Evolutionary conservation across 2,888 invertebrate genomes (phyloP), one percentile per base, ranked within the genome.

Genomic region (Doris montereyensis): DNA sequence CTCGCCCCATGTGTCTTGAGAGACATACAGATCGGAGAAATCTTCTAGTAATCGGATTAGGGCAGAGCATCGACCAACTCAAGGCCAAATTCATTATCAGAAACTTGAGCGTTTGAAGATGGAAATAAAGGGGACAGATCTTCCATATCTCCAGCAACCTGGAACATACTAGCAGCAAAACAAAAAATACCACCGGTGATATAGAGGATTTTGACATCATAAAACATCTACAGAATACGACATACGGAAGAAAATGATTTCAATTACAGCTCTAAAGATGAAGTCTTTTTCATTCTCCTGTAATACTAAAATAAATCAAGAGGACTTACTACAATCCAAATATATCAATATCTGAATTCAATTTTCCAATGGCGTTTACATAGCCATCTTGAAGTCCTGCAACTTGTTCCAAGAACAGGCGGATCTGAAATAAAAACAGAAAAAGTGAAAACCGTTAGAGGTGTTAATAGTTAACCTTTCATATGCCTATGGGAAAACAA

Each of bases 1-100:
- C 82, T 95, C 95, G 88, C 94, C 95, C 91, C 95, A 96, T 1
- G 95, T 95, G 87, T 95, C 95, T 88, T 97, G 97, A 0, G 95
- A 94, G 24, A 96, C 93, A 82, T 94, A 95, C 35, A 97, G 89
- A 85, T 93, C 91, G 26, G 84, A 83, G 82, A 92, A 91, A 81
- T 93, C 93, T 0, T 94, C 93, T 68, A 94, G 91, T 74, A 94
- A 81, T 88, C 95, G 94, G 81, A 95, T 91, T 83, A 95, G 93
- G 67, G 94, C 95, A 86, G 94, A 95, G 83, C 94, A 95, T 8
- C 74, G 77, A 34, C 82, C 82, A 28, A 65, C n/a, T n/a, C 17
- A 17, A 17, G 52, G 52, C 52, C 52, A 41, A 41, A 41, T 10
- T 5, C 52, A 41, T 17, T 41, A 41, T n/a, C n/a, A n/a, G n/a